These are phyloP conservation scores for Allygus modestus DNA, from an alignment of 2,888 invertebrate genomes.

Conservation along the genomic window DNA sequence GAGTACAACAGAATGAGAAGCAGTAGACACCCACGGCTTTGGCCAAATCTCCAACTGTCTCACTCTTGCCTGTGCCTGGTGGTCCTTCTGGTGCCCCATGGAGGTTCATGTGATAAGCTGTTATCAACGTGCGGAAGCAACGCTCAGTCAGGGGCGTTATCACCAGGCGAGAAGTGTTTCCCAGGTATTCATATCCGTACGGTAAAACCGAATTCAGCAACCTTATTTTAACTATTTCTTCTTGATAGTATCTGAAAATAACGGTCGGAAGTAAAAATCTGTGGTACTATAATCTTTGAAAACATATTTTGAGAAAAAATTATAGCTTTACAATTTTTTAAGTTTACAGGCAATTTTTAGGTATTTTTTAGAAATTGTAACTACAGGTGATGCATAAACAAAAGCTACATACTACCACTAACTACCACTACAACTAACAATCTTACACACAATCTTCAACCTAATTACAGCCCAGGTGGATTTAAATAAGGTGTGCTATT, in stretches of 20 bases:
- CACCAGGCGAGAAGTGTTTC: constrained; percentile 86
- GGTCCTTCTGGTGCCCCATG: constrained; percentile 93
- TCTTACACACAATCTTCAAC: too few relatives aligned
- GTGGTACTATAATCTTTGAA: too few relatives aligned
- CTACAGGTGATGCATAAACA: too few relatives aligned
- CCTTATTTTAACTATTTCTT: constrained; percentile 82
- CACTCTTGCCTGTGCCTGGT: constrained; percentile 93
- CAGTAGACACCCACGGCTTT: constrained; percentile 95
- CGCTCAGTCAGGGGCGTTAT: constrained; percentile 87
- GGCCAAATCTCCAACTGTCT: constrained; percentile 94
- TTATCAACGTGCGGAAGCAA: constrained; percentile 90
- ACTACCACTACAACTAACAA: too few relatives aligned
- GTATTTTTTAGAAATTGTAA: too few relatives aligned
- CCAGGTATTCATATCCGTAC: constrained; percentile 92
- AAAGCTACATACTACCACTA: too few relatives aligned
- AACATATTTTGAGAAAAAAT: too few relatives aligned
- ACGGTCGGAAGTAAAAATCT: neutral
- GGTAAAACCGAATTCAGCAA: constrained; percentile 88
- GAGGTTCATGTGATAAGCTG: constrained; percentile 89
- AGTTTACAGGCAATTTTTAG: too few relatives aligned
- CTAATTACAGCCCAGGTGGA: too few relatives aligned
- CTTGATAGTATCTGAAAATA: constrained; percentile 82
- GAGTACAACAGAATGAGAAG: constrained; percentile 92
- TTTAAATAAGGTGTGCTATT: too few relatives aligned
- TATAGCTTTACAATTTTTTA: too few relatives aligned